A percentile compares a stretch with the other conserved stretches of the same genome.
phyloP scores from a whole-genome alignment of 2,888 invertebrate species.

The Lasioglossum villosulum region DNA sequence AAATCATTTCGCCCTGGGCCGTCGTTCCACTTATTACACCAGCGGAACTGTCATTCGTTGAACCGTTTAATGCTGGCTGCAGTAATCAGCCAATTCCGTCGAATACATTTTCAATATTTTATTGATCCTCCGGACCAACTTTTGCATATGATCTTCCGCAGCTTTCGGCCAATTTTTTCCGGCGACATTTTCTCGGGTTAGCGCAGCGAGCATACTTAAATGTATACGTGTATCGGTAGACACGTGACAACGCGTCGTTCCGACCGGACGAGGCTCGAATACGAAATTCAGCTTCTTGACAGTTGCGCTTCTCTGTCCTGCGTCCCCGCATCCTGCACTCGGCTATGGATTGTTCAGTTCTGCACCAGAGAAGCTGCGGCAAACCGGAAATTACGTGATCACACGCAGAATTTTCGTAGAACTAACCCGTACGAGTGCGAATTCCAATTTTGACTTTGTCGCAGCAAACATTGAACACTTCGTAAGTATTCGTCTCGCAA shows the following conservation, averaged over 20 bases:
- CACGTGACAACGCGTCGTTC: conserved; percentile 54
- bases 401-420: neutral
- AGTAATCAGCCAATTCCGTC: neutral
- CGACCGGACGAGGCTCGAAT: conserved; percentile 63
- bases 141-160: neutral
- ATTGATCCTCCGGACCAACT: neutral
- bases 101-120: neutral
- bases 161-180: neutral
- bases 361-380: neutral
- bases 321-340: conserved; percentile 32
- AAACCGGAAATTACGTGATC: neutral
- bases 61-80: neutral
- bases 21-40: neutral
- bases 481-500: too few species aligned
- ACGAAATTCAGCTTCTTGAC: conserved; percentile 63
- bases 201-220: conserved; percentile 52
- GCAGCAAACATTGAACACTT: neutral
- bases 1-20: conserved; percentile 28
- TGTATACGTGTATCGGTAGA: conserved; percentile 41
- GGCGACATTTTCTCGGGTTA: conserved; percentile 22
- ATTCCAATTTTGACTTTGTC: neutral
- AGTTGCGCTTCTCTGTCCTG: conserved; percentile 52
- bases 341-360: conserved; percentile 14
- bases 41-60: neutral
- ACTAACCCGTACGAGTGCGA: neutral